Evolutionary conservation across 2,113 vertebrate genomes (phyloP).

Genomic region (Mesembrinibis cayennensis): DNA sequence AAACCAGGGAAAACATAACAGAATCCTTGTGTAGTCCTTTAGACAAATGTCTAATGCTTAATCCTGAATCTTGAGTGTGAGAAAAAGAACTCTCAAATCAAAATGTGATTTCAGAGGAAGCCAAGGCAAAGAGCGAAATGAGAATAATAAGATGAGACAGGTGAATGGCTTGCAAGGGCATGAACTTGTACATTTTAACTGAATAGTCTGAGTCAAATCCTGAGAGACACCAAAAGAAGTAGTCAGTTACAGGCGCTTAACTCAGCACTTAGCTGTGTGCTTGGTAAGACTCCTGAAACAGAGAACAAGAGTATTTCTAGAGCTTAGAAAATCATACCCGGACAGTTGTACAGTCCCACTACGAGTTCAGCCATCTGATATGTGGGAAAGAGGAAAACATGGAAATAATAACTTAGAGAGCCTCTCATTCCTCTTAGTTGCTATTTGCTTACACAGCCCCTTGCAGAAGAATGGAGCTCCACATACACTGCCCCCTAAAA

Average conservation of each 20-base stretch:
- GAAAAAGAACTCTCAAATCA: not conserved
- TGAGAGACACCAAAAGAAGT: not conserved
- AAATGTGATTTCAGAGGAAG: not conserved
- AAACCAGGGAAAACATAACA: not conserved
- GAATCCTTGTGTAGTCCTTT: not conserved
- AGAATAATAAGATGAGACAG: not conserved
- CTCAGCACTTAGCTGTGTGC: not conserved
- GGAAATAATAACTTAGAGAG: not conserved
- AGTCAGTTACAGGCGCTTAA: not conserved
- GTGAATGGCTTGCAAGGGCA: not conserved
- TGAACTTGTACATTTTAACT: not conserved
- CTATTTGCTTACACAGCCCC: not conserved
- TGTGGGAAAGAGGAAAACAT: not conserved
- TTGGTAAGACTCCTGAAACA: not conserved
- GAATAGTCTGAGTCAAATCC: not conserved
- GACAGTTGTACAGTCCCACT: not conserved
- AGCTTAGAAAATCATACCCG: not conserved
- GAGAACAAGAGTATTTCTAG: not conserved
- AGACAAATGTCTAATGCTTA: not conserved
- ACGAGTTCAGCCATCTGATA: not conserved
- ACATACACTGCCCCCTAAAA: not conserved
- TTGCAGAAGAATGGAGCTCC: not conserved
- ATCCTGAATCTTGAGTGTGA: not conserved
- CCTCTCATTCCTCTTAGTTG: not conserved
- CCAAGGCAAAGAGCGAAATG: not conserved